These are phyloP conservation scores for Proteles cristata DNA, from an alignment of 2,113 vertebrate genomes.

Conservation along the genomic window DNA sequence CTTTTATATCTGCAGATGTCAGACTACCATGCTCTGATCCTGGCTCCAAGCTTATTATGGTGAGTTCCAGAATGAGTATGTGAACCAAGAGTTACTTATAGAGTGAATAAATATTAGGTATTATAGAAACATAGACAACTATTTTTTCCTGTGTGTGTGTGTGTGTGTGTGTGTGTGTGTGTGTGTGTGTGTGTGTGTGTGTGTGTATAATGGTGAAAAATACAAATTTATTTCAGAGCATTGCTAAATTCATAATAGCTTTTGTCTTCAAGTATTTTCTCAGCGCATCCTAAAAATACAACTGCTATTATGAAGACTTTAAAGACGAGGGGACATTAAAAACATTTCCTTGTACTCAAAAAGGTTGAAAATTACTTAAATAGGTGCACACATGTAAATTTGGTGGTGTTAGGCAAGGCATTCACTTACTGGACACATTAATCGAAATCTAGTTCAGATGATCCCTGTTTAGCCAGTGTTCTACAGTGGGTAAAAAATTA, in stretches of 20 bases:
- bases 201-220: background rate
- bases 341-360: background rate
- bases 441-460: background rate
- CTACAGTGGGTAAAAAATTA: background rate
- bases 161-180: too few species aligned
- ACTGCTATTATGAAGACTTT: background rate
- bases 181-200: too few species aligned
- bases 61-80: background rate
- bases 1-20: background rate
- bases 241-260: conserved; percentile 39
- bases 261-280: conserved; percentile 52
- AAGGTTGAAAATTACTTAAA: conserved; percentile 15
- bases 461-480: background rate
- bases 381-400: background rate
- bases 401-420: background rate
- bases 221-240: conserved; percentile 14
- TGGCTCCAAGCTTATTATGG: background rate
- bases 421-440: background rate
- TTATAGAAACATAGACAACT: background rate
- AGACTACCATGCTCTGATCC: background rate
- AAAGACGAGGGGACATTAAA: background rate
- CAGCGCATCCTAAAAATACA: conserved; percentile 38
- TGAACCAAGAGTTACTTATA: conserved; percentile 37
- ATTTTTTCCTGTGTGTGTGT: too few species aligned
- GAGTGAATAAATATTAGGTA: background rate